Evolutionary conservation across 1,140 invertebrate genomes (phyloP), one percentile per base, ranked within the genome.

Genomic region (Hirudo medicinalis): DNA sequence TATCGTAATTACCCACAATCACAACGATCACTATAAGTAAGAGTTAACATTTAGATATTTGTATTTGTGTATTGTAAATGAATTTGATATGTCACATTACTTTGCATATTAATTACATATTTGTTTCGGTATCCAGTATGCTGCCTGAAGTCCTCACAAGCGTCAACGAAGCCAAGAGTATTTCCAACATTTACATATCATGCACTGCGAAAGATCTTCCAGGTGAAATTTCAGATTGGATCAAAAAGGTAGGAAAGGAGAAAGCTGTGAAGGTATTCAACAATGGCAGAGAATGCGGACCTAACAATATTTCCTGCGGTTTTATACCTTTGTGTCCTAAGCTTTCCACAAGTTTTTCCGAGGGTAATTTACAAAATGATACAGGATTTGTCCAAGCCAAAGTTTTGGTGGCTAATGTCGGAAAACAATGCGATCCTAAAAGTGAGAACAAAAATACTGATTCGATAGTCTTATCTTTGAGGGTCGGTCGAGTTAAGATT

Each of bases 1-100:
- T 49, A 68, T 72, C 71, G n/a, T 72, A 29, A 20, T 72, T 15
- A 67, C 71, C 15, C 71, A 72, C 63, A 66, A 72, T 20, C 71
- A 72, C 63, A 43, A 36, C 27, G 71, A 72, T 36, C 71, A 72
- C 43, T 67, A 72, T 49, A 66, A 57, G 43, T 54, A 27, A 54
- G 68, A 8, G 17, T 36, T 27, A n/a, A 9, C 20, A 27, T 63
- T 32, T 63, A 2, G 9, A 63, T 29, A n/a, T 32, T 68, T 2
- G 57, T n/a, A n/a, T 57, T 57, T 57, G 25, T 57, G 2, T 57
- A 57, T n/a, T n/a, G 5, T 25, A 57, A 57, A n/a, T 57, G 20
- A 25, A 57, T 57, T n/a, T 25, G 20, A n/a, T 3, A 20, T 2
- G 2, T 20, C 54, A n/a, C 6, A 63, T 63, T 6, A 63, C 2